A percentile compares a stretch with the other conserved stretches of the same genome.
These are phyloP conservation scores for Phoeniculus purpureus DNA, from an alignment of 2,797 vertebrate genomes.

Conservation along the genomic window DNA sequence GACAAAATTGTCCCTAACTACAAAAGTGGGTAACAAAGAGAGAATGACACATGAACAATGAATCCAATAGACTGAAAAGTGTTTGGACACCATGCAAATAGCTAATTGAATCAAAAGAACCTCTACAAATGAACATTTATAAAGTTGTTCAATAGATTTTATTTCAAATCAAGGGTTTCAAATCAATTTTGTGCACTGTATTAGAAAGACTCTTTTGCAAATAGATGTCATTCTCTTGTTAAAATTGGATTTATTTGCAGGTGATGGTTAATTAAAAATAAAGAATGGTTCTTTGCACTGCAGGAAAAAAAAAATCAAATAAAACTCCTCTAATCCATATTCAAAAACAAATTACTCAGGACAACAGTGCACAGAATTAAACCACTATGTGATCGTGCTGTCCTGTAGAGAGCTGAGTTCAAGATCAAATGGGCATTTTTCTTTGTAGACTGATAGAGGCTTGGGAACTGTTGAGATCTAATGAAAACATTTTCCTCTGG, in stretches of 20 bases:
- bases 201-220: neutral
- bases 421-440: neutral
- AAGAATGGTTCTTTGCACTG: neutral
- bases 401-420: neutral
- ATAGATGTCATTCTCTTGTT: constrained; percentile 19
- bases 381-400: neutral
- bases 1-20: neutral
- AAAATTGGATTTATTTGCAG: constrained; percentile 30
- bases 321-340: neutral
- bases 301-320: neutral
- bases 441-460: constrained; percentile 1
- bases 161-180: constrained; percentile 35
- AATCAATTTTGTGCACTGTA: constrained; percentile 10
- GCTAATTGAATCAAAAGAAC: constrained; percentile 9
- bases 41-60: neutral
- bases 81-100: neutral
- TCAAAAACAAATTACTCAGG: neutral
- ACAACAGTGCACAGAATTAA: constrained; percentile 10
- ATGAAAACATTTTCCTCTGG: constrained; percentile 33
- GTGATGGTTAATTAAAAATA: constrained; percentile 40
- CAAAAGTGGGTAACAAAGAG: neutral
- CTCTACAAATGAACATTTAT: neutral
- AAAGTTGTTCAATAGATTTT: neutral
- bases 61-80: neutral
- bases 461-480: constrained; percentile 4